Evolutionary conservation across 2,797 vertebrate species (phyloP).

Genomic region (Falco berigora): DNA sequence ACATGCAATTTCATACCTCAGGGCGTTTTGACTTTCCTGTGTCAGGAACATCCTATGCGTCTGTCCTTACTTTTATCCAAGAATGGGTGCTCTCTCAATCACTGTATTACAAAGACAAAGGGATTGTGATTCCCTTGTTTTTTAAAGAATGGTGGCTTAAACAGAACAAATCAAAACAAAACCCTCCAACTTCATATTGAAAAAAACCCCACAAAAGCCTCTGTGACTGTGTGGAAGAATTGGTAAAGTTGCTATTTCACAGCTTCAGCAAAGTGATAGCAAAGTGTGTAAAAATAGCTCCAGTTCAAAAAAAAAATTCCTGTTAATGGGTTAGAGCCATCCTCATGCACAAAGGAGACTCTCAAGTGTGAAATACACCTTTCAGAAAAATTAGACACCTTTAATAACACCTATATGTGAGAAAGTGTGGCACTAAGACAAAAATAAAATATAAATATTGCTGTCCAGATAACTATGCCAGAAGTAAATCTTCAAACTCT

Average conservation of each 20-base stretch:
- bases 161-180: background rate
- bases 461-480: background rate
- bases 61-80: background rate
- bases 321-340: background rate
- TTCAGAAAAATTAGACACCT: background rate
- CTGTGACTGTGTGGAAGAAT: background rate
- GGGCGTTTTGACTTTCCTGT: background rate
- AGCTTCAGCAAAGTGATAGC: background rate
- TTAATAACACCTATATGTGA: background rate
- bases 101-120: background rate
- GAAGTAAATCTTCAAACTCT: background rate
- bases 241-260: background rate
- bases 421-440: conserved; percentile 2
- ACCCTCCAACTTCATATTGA: background rate
- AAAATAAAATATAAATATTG: conserved; percentile 7
- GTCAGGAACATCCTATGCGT: background rate
- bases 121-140: background rate
- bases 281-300: background rate
- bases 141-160: background rate
- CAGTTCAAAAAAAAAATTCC: background rate
- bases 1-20: background rate
- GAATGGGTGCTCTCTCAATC: background rate
- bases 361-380: background rate
- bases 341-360: background rate
- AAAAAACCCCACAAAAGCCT: background rate